Evolutionary conservation across 2,888 invertebrate genomes (phyloP).

Genomic region (Phortica okadai): DNA sequence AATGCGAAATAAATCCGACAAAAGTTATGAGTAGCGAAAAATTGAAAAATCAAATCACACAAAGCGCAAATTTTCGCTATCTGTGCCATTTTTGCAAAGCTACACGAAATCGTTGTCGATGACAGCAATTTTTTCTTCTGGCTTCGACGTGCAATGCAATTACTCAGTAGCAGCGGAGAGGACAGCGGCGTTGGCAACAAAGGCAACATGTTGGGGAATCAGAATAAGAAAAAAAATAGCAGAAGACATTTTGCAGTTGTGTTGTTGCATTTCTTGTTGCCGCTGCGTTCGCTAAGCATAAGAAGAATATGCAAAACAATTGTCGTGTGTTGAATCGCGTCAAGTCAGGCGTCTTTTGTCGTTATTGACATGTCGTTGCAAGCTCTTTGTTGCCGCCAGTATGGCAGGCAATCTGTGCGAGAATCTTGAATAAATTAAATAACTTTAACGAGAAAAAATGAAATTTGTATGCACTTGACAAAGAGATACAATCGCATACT

Average conservation of each 20-base stretch:
- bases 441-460: too few relatives aligned
- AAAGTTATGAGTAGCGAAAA: neutral
- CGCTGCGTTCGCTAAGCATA: neutral
- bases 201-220: neutral
- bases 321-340: neutral
- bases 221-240: neutral
- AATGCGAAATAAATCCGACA: neutral
- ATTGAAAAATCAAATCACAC: neutral
- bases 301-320: neutral
- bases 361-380: conserved; percentile 7
- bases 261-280: neutral
- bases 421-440: too few relatives aligned
- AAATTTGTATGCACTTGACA: too few relatives aligned
- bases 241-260: neutral
- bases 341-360: conserved; percentile 1
- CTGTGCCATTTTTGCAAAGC: neutral
- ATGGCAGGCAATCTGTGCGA: too few relatives aligned
- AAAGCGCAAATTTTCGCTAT: conserved; percentile 19
- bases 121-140: neutral
- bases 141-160: neutral
- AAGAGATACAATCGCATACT: too few relatives aligned
- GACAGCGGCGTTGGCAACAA: neutral
- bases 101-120: neutral
- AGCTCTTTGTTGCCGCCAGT: too few relatives aligned
- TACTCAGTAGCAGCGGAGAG: neutral